phyloP scores from a whole-genome alignment of 2,113 vertebrate species.

The chimpanzee (Pan troglodytes) region NHGRI_mPanTro3-v2.1_pri NC_072412.2:29809001-29809500 shows the following conservation, averaged over 20 bases:
- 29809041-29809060: too few species aligned
- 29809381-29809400: neutral
- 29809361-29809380: neutral
- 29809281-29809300: neutral
- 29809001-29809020: too few species aligned
- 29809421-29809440: neutral
- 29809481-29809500: neutral
- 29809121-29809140: neutral
- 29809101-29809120: neutral
- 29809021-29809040: too few species aligned
- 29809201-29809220: neutral
- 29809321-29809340: neutral
- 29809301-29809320: neutral
- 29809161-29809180: neutral
- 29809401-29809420: neutral
- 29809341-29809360: neutral
- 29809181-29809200: neutral
- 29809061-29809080: too few species aligned
- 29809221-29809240: neutral
- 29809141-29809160: neutral
- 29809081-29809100: fast-evolving
- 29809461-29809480: neutral
- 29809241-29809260: neutral
- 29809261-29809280: neutral
- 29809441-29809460: neutral